phyloP scores from a whole-genome alignment of 2,797 vertebrate species.

The Heterohyrax brucei region DNA sequence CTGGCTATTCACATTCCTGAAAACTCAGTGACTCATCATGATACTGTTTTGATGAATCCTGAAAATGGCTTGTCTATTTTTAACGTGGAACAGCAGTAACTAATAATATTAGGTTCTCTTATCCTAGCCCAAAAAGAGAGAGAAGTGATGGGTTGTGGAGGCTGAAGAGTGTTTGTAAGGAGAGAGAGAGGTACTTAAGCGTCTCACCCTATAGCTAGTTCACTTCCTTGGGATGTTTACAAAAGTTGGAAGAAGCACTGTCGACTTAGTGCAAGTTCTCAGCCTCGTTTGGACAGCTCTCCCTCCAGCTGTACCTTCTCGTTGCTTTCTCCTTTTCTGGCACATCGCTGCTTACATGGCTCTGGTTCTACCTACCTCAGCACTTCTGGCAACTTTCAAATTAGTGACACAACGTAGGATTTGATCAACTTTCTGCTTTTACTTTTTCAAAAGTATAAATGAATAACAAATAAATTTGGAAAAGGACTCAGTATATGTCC shows the following conservation, averaged over 20 bases:
- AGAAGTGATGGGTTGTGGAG: conserved; percentile 25
- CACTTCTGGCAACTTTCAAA: conserved; percentile 36
- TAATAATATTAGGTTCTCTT: conserved; percentile 79
- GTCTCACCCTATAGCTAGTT: neutral
- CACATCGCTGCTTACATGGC: neutral
- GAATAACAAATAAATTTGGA: neutral
- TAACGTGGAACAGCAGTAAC: conserved; percentile 75
- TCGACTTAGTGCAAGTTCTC: neutral
- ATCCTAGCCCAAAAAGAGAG: conserved; percentile 32
- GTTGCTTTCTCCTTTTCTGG: neutral
- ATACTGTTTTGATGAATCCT: conserved; percentile 84
- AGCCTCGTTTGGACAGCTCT: neutral
- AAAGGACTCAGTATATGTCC: neutral
- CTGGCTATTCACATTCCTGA: conserved; percentile 78
- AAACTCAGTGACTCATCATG: conserved; percentile 85
- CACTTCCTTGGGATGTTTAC: neutral
- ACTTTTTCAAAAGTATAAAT: conserved; percentile 42
- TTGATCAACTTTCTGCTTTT: conserved; percentile 43
- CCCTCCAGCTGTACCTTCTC: neutral
- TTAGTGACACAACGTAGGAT: neutral
- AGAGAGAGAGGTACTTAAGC: neutral
- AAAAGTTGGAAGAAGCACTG: neutral
- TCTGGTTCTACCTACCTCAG: conserved; percentile 20
- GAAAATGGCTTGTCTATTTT: conserved; percentile 84
- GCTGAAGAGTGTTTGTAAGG: conserved; percentile 5